phyloP scores from a whole-genome alignment of 2,113 vertebrate species.

The Romanogobio albipinnatus region DNA sequence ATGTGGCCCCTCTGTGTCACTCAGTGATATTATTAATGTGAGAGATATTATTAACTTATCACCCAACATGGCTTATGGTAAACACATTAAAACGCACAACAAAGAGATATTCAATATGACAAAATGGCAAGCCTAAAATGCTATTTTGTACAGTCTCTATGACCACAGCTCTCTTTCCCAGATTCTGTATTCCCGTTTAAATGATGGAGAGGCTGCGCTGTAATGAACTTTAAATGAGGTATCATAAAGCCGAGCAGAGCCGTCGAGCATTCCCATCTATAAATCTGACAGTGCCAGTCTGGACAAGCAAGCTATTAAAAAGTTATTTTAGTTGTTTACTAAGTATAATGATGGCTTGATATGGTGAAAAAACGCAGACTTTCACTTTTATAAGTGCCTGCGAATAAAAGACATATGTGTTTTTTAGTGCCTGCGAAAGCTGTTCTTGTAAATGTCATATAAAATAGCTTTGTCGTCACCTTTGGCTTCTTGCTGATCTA shows the following conservation, averaged over 20 bases:
- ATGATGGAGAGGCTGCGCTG: conserved; percentile 49
- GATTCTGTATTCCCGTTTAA: conserved; percentile 25
- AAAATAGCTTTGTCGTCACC: conserved; percentile 27
- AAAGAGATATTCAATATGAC: conserved; percentile 24
- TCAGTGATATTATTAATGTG: conserved; percentile 12
- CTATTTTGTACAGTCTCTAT: neutral
- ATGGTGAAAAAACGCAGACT: conserved; percentile 48
- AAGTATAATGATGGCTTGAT: conserved; percentile 51
- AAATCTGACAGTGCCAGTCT: conserved; percentile 49
- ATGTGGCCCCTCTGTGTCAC: conserved; percentile 1
- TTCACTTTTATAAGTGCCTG: conserved; percentile 49
- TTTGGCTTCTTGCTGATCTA: conserved; percentile 15
- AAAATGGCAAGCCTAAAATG: conserved; percentile 32
- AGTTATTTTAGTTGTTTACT: conserved; percentile 57
- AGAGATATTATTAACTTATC: conserved; percentile 30
- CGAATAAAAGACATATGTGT: conserved; percentile 45
- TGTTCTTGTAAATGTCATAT: conserved; percentile 14
- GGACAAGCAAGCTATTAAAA: conserved; percentile 50
- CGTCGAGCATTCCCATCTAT: conserved; percentile 49
- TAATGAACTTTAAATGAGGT: conserved; percentile 63
- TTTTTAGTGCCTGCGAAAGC: conserved; percentile 37
- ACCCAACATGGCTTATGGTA: conserved; percentile 13
- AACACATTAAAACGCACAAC: conserved; percentile 18
- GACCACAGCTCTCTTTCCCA: conserved; percentile 25
- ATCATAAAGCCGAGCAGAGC: conserved; percentile 55